Evolutionary conservation across 2,797 vertebrate species (phyloP).

Genomic region (Epinephelus coioides): DNA sequence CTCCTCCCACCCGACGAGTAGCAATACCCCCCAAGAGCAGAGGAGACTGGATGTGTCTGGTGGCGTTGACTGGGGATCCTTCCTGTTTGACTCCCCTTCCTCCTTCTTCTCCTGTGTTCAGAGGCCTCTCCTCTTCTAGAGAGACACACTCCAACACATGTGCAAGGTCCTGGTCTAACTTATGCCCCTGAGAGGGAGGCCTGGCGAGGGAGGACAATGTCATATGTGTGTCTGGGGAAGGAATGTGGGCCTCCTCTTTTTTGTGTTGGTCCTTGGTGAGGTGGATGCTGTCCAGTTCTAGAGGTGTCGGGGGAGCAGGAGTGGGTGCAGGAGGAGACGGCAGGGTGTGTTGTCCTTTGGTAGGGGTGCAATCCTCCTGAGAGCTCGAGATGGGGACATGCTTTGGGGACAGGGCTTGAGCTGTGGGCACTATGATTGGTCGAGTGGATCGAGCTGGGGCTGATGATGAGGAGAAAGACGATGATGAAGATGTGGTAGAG

Average conservation of each 20-base stretch:
- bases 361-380: slow-evolving; percentile 60
- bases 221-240: slow-evolving; percentile 72
- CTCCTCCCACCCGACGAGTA: slow-evolving; percentile 81
- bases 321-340: slow-evolving; percentile 67
- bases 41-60: slow-evolving; percentile 77
- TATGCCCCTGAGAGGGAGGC: slow-evolving; percentile 72
- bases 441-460: slow-evolving; percentile 78
- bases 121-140: slow-evolving; percentile 81
- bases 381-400: slow-evolving; percentile 54
- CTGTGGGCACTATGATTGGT: slow-evolving; percentile 93
- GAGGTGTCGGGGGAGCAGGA: slow-evolving; percentile 63
- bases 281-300: slow-evolving; percentile 81
- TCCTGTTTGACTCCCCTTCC: slow-evolving; percentile 56
- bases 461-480: slow-evolving; percentile 58
- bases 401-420: slow-evolving; percentile 82
- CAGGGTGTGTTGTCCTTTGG: slow-evolving; percentile 67
- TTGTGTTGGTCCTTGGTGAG: slow-evolving; percentile 82
- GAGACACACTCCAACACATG: slow-evolving; percentile 88
- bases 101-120: slow-evolving; percentile 68
- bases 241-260: slow-evolving; percentile 63
- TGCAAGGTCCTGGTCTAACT: slow-evolving; percentile 88
- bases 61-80: slow-evolving; percentile 61
- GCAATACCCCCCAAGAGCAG: slow-evolving; percentile 75
- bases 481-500: slow-evolving; percentile 68
- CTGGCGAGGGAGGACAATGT: slow-evolving; percentile 58